Conservation (phyloP, 2,888 invertebrate species). For the Drosophila hamatofila region DNA sequence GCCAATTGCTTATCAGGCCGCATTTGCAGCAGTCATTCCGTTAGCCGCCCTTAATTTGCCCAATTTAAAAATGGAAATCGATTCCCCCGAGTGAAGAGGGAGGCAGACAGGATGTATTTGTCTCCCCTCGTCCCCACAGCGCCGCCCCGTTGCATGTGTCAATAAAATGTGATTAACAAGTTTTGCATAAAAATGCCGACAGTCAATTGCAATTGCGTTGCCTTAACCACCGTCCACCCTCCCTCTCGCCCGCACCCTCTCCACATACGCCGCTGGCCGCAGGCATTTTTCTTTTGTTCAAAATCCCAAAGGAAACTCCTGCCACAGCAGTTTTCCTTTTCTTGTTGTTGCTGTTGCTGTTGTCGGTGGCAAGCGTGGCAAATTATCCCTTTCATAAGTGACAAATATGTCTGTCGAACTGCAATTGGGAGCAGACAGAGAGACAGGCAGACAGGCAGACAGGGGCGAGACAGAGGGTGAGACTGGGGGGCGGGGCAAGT, state of each 20-base stretch:
- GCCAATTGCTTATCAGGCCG: slow-evolving; percentile 74
- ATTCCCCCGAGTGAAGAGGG: slow-evolving; percentile 65
- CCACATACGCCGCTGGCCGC: slow-evolving; percentile 37
- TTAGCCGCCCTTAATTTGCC: slow-evolving; percentile 78
- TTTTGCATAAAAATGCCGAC: slow-evolving; percentile 77
- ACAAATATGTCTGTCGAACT: slow-evolving; percentile 65
- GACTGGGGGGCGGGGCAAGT: background rate
- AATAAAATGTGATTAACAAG: slow-evolving; percentile 81
- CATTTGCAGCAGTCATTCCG: slow-evolving; percentile 45
- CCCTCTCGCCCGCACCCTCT: background rate
- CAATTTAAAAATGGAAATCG: slow-evolving; percentile 81
- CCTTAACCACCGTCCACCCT: background rate
- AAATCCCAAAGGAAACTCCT: slow-evolving; percentile 42
- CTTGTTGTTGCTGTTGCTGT: slow-evolving; percentile 18
- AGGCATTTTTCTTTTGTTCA: slow-evolving; percentile 54
- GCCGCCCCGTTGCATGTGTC: slow-evolving; percentile 57
- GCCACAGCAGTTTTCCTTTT: background rate
- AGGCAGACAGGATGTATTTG: background rate
- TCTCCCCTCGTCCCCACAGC: no score
- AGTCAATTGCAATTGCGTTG: slow-evolving; percentile 62
- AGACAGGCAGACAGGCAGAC: background rate
- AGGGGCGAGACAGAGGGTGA: background rate
- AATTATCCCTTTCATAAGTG: slow-evolving; percentile 80
- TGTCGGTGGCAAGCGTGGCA: slow-evolving; percentile 65
- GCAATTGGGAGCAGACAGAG: slow-evolving; percentile 38